Base-by-base conservation (phyloP, 1,140 invertebrate species). In the Archivesica marissinica region DNA sequence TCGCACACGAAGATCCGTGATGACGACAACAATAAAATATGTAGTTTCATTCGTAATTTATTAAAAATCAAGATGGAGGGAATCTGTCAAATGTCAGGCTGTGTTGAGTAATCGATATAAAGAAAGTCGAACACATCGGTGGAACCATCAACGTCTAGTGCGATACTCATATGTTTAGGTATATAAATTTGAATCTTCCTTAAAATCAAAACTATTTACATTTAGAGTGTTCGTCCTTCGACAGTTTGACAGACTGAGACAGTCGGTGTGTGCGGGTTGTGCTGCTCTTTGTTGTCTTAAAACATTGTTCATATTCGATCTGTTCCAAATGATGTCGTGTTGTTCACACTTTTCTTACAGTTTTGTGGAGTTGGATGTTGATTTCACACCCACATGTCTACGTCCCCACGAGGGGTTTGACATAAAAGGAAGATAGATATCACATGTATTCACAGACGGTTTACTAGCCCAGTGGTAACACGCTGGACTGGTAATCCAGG, bases 21-120 rank as follows among this genome's bases (percentile, higher is more conserved):
- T 59, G 56, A 59, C n/a, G 59, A 64, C 59, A 64, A 64, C 59
- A 15, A 59, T 28, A 59, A 20, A 4, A 6, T 9, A 30, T 35
- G 0, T 35, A 35, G 2, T 2, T 33, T 64, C 6, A 13, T 64
- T 25, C 59, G 30, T 25, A n/a, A n/a, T 33, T 35, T 17, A 35
- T 20, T 3, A 64, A 35, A 66, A 44, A 23, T 30, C 30, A 75
- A 76, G 33, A 76, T 76, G 74, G 74, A 11, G 2, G 74, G 23
- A 38, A 38, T 38, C 38, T 76, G 74, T 56, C 74, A 76, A 76
- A 76, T 76, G 74, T 76, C 74, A 76, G 50, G 52, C 50, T 56
- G 35, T 76, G 50, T 54, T 76, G 74, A 76, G 50, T 54, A 76
- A 76, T 76, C 74, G 74, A 76, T 54, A 2, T 4, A 54, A 39